Conservation (phyloP, 1,140 invertebrate species). For the Glossosoma conforme region DNA sequence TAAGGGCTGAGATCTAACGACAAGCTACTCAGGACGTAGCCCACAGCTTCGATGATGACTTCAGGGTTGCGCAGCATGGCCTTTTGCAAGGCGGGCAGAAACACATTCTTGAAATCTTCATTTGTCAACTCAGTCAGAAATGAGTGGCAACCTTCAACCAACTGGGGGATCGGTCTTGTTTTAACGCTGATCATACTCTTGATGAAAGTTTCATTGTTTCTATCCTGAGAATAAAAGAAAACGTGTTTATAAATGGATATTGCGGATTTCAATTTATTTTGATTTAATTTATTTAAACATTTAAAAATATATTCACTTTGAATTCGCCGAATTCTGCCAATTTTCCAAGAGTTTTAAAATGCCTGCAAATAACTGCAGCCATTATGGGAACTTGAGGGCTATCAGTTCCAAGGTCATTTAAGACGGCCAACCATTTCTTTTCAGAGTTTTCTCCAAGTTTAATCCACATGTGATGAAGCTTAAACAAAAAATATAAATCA, state of each 20-base stretch:
- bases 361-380: slow-evolving; percentile 20
- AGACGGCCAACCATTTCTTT: slow-evolving; percentile 18
- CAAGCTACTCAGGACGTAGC: slow-evolving; percentile 65
- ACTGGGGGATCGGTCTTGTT: slow-evolving; percentile 62
- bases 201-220: slow-evolving; percentile 68
- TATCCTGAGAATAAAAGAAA: slow-evolving; percentile 43
- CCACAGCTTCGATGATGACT: slow-evolving; percentile 77
- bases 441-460: slow-evolving; percentile 20
- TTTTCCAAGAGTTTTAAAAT: slow-evolving; percentile 18
- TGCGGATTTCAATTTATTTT: background rate
- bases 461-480: slow-evolving; percentile 29
- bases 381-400: slow-evolving; percentile 30
- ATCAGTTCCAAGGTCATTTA: slow-evolving; percentile 30
- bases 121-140: slow-evolving; percentile 61
- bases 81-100: slow-evolving; percentile 85
- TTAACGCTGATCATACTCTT: slow-evolving; percentile 80
- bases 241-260: background rate
- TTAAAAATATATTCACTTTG: slow-evolving; percentile 18
- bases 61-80: slow-evolving; percentile 92
- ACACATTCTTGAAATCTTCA: slow-evolving; percentile 67
- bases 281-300: background rate
- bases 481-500: slow-evolving; percentile 12
- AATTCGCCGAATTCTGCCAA: slow-evolving; percentile 6
- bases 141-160: slow-evolving; percentile 60
- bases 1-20: slow-evolving; percentile 76